These are phyloP conservation scores for Gymnocephalus cernua DNA, from an alignment of 2,113 vertebrate genomes.

Conservation along the genomic window DNA sequence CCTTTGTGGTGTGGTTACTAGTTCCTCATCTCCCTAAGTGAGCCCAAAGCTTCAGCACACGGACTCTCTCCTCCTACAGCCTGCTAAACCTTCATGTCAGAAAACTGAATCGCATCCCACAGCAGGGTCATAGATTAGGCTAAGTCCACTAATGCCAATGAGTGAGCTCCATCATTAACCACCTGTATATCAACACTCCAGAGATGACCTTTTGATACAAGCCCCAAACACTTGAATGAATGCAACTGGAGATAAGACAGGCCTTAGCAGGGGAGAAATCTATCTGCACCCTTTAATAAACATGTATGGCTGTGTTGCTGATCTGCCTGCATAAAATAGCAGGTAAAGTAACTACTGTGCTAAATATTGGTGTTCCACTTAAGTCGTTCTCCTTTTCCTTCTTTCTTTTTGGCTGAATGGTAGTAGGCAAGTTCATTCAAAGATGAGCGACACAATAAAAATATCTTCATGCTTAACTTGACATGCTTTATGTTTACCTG, in stretches of 20 bases:
- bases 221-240: background rate
- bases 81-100: background rate
- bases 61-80: background rate
- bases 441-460: background rate
- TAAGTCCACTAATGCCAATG: constrained; percentile 26
- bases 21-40: constrained; percentile 9
- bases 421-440: background rate
- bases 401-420: background rate
- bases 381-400: background rate
- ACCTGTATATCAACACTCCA: constrained; percentile 16
- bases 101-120: background rate
- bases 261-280: background rate
- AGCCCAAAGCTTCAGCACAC: background rate
- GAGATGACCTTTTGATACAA: background rate
- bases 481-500: no score
- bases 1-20: background rate
- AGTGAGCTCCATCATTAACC: constrained; percentile 9
- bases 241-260: background rate
- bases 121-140: constrained; percentile 9
- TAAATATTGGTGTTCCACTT: background rate
- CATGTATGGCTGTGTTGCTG: background rate
- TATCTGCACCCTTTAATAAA: background rate
- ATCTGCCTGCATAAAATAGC: background rate
- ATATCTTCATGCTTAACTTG: background rate
- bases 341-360: background rate